Base-by-base conservation (phyloP, 2,888 invertebrate species). In the Allolobophora icterica region DNA sequence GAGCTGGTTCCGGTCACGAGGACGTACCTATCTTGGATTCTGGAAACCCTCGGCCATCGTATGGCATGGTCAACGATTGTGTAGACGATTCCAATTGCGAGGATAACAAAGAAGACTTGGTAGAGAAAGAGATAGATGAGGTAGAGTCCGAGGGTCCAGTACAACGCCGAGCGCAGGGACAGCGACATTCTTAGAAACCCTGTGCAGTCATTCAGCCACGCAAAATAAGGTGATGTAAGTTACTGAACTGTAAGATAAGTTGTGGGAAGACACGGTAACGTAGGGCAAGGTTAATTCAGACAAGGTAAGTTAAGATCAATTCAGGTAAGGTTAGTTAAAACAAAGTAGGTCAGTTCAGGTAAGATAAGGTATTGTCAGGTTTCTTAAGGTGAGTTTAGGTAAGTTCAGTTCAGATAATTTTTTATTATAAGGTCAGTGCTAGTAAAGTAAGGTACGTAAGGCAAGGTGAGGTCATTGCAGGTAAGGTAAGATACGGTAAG, bases 41-140 rank as follows among this genome's bases (percentile, higher is more conserved):
- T 38, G 33, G 87, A n/a, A 35, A 87, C 87, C 38, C 33, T 34
- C 35, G 87, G 87, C 35, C 34, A 35, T 19, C 87, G 87, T 6
- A 87, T 87, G 87, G 35, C 19, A 24, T 34, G 0, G 38, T 87
- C 87, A 17, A 87, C 19, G 87, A 87, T 87, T 35, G 34, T 87
- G 87, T 87, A 87, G 87, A 87, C 38, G 19, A 87, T 38, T 1
- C 34, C 34, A 38, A 87, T 34, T 34, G 87, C 87, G 87, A 87
- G n/a, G 87, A 87, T 35, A n/a, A 71, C n/a, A n/a, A 71, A 71
- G 87, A 87, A 87, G 35, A 38, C 24, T 38, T 87, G 87, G 19
- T 87, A 38, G 35, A 87, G 87, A 35, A 87, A 87, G 8, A 38
- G 35, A 35, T 87, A 87, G 15, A 24, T 17, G 87, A 87, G 19